Conservation (phyloP, 2,113 vertebrate species). For the Platysteira castanea region DNA sequence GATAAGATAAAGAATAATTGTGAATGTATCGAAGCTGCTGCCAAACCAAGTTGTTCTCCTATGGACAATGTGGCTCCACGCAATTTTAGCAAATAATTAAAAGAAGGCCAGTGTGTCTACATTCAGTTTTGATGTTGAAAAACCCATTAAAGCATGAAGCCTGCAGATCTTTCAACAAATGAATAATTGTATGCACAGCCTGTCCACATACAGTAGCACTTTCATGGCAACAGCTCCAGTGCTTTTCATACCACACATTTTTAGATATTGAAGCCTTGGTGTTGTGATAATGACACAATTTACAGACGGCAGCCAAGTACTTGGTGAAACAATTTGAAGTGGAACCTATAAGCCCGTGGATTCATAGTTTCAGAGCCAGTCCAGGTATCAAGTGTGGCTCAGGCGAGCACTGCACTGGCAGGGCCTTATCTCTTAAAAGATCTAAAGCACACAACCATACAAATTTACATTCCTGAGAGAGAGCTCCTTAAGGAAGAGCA, state of each 20-base stretch:
- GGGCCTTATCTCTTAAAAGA: conserved; percentile 3
- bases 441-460: not conserved
- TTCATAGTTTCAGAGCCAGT: not conserved
- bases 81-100: not conserved
- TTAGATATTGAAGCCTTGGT: not conserved
- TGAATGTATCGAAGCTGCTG: not conserved
- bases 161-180: not conserved
- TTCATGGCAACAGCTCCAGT: not conserved
- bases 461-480: not conserved
- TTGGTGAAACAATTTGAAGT: conserved; percentile 18
- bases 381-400: not conserved
- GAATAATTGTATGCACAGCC: not conserved
- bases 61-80: not conserved
- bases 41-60: not conserved
- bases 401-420: not conserved
- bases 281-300: not conserved
- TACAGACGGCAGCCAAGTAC: not conserved
- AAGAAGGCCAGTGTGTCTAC: not conserved
- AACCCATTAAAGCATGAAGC: not conserved
- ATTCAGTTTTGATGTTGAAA: not conserved
- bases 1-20: not conserved
- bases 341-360: not conserved
- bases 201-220: not conserved
- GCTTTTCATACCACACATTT: conserved; percentile 33
- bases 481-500: conserved; percentile 35